A percentile compares a stretch with the other conserved stretches of the same genome.
Conservation (phyloP, 2,888 invertebrate genomes). For the Melieria omissa region DNA sequence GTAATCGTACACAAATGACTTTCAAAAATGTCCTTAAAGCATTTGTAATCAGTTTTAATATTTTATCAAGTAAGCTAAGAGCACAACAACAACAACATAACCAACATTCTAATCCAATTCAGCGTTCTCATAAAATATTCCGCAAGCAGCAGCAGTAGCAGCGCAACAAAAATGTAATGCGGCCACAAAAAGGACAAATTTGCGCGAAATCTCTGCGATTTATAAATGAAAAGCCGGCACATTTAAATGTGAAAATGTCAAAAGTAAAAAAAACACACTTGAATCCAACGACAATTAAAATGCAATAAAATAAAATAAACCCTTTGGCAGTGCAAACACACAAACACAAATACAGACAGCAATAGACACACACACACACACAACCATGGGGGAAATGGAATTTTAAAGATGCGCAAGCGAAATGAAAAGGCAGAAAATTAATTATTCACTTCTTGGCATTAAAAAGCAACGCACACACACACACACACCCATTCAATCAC, state of each 20-base stretch:
- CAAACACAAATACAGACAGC: not conserved
- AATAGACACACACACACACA: not conserved
- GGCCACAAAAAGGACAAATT: no score
- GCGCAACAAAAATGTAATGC: no score
- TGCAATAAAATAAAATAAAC: conserved; percentile 28
- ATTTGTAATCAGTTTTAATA: no score
- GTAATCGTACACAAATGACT: no score
- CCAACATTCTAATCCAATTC: no score
- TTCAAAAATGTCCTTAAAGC: no score
- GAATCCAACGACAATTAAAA: conserved; percentile 34
- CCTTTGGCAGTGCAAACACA: not conserved
- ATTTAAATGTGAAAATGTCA: conserved; percentile 25
- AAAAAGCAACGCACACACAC: not conserved
- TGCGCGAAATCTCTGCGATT: not conserved
- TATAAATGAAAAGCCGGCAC: conserved; percentile 25
- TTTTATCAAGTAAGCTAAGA: no score
- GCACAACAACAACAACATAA: no score
- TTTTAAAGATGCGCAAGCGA: not conserved
- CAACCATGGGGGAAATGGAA: not conserved
- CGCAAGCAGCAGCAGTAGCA: no score
- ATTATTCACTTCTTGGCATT: conserved; percentile 28
- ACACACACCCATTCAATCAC: no score
- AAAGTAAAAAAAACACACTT: conserved; percentile 20
- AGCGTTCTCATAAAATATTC: no score
- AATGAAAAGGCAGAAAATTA: conserved; percentile 29